Conservation (phyloP, 2,113 vertebrate genomes). For the Martes martes region DNA sequence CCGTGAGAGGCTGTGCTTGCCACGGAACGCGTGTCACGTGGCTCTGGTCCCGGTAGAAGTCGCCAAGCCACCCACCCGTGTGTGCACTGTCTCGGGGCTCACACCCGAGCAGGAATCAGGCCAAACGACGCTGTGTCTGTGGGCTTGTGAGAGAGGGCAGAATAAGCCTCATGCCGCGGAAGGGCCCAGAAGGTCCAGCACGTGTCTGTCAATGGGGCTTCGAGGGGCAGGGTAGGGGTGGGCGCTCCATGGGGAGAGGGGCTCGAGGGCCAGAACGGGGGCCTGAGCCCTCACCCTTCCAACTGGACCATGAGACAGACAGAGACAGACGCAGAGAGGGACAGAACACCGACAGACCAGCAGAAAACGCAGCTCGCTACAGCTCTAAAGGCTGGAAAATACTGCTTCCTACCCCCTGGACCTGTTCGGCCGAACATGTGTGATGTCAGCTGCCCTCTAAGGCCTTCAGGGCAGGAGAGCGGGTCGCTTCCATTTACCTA, state of each 20-base stretch:
- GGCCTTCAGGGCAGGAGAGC: rapidly evolving
- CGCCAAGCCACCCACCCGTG: background rate
- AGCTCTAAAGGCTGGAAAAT: background rate
- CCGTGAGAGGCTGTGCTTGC: background rate
- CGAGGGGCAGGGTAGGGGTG: background rate
- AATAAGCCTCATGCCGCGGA: rapidly evolving
- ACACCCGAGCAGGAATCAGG: background rate
- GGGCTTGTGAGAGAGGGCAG: rapidly evolving
- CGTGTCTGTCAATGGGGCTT: no score
- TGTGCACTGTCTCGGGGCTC: no score
- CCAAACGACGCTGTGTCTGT: rapidly evolving
- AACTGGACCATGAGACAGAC: background rate
- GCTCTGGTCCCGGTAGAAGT: background rate
- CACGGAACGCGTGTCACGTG: rapidly evolving
- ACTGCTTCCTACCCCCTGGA: background rate
- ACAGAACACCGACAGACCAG: background rate
- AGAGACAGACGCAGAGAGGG: background rate
- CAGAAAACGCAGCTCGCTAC: background rate
- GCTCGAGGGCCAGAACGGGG: background rate
- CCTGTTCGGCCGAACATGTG: background rate
- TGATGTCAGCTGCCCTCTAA: background rate
- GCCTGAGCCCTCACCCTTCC: background rate
- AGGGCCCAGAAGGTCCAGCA: background rate
- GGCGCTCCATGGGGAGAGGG: background rate
- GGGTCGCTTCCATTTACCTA: conserved; percentile 81